Evolutionary conservation across 1,140 invertebrate species (phyloP).

Genomic region (Zaprionus lachaisei): DNA sequence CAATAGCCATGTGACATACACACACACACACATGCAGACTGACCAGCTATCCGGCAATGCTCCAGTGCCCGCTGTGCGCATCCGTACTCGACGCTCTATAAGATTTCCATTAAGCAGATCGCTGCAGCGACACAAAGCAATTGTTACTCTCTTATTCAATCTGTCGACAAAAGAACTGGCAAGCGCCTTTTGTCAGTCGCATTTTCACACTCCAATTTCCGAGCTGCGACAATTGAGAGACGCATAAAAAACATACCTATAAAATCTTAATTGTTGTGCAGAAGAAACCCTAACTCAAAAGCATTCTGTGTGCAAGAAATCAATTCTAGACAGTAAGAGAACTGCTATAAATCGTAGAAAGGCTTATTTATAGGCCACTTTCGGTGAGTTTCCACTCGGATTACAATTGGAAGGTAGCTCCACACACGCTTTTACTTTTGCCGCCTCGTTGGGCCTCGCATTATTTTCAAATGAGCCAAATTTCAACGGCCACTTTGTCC

Average conservation of each 20-base stretch:
- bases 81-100: conserved; percentile 22
- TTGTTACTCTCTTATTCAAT: conserved; percentile 63
- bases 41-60: conserved; percentile 44
- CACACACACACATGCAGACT: neutral
- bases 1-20: conserved; percentile 56
- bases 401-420: neutral
- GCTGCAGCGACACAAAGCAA: conserved; percentile 34
- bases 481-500: conserved; percentile 65
- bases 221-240: conserved; percentile 37
- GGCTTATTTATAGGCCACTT: conserved; percentile 43
- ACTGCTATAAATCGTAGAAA: conserved; percentile 27
- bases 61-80: conserved; percentile 48
- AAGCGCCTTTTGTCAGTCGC: conserved; percentile 56
- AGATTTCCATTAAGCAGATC: conserved; percentile 25
- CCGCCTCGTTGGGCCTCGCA: conserved; percentile 50
- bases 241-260: conserved; percentile 29
- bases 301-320: conserved; percentile 24
- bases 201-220: conserved; percentile 79
- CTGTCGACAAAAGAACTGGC: conserved; percentile 62
- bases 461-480: conserved; percentile 44
- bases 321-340: conserved; percentile 56
- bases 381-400: conserved; percentile 22
- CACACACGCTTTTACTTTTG: conserved; percentile 65
- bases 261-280: conserved; percentile 33
- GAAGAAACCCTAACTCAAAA: conserved; percentile 5